Base-by-base conservation (phyloP, 2,113 vertebrate species). In the Aspidoscelis tigris region DNA sequence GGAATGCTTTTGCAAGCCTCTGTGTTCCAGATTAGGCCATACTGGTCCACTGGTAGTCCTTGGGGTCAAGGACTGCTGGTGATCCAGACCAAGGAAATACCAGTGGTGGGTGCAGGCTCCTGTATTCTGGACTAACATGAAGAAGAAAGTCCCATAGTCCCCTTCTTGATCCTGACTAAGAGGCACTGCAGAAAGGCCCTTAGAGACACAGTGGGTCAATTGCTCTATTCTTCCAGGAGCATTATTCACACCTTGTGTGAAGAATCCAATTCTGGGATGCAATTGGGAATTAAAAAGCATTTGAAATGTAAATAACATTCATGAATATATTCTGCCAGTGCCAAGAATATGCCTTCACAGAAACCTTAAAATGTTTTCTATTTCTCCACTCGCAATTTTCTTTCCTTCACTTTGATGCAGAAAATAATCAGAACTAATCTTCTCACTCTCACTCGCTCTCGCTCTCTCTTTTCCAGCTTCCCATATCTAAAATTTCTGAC, bases 291-390 rank as follows among this genome's bases (percentile, higher is more conserved):
- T 89, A 88, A 88, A 66, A 88, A 0, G 0, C 73, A 87, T 93
- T 93, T 94, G 92, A 94, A 93, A 90, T 94, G 92, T 90, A 92
- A 94, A 93, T 92, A 93, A 7, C 80, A 64, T 76, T 90, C 89
- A 90, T 90, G 87, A 91, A 65, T 65, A 50, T 84, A 89, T 81
- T 78, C 78, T 90, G 77, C 55, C 78, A 87, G 87, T 82, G 91
- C 84, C 39, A 77, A 88, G 88, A 86, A 82, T 84, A 71, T 78
- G 16, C 80, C 78, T 65, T 84, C 66, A 71, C 79, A 53, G 47
- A 55, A 78, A 61, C 2, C 39, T 78, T 41, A 81, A 76, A 65
- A 7, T 53, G 70, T 85, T 78, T 82, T 84, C 84, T 81, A 33
- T 50, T 73, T 76, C 79, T 86, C 88, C 44, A 81, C 70, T n/a